Evolutionary conservation across 2,888 invertebrate genomes (phyloP).

Genomic region (Lypha dubia): DNA sequence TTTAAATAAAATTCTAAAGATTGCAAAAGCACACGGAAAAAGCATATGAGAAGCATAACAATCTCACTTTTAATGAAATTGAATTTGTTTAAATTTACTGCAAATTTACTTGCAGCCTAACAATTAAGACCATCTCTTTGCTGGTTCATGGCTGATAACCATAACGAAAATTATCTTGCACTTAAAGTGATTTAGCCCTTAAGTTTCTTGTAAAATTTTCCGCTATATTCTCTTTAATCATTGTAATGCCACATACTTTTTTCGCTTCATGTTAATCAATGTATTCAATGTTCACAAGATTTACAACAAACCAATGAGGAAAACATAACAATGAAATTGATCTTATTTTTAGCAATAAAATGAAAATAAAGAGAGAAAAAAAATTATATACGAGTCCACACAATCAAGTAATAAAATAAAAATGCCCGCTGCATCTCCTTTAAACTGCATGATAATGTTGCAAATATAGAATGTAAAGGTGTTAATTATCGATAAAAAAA

Average conservation of each 20-base stretch:
- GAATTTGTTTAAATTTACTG: no score
- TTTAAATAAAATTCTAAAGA: no score
- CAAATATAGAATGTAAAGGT: conserved; percentile 65
- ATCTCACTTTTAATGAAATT: no score
- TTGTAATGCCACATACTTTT: neutral
- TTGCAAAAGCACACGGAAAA: no score
- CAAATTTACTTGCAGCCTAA: no score
- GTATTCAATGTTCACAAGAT: conserved; percentile 24
- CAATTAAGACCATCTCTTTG: no score
- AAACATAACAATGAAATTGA: conserved; percentile 55
- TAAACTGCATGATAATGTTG: conserved; percentile 56
- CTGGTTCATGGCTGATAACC: no score
- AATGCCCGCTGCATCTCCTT: conserved; percentile 42
- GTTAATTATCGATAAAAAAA: conserved; percentile 72
- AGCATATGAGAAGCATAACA: no score
- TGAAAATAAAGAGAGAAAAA: conserved; percentile 7
- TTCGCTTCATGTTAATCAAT: conserved; percentile 16
- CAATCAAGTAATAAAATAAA: conserved; percentile 62
- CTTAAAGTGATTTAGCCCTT: neutral
- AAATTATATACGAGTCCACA: neutral
- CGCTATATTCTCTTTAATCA: neutral
- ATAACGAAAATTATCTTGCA: neutral
- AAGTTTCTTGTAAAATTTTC: neutral
- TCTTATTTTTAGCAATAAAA: conserved; percentile 64
- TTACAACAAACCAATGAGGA: neutral